These are phyloP conservation scores for Melanogrammus aeglefinus DNA, from an alignment of 2,797 vertebrate genomes.

Conservation along the genomic window DNA sequence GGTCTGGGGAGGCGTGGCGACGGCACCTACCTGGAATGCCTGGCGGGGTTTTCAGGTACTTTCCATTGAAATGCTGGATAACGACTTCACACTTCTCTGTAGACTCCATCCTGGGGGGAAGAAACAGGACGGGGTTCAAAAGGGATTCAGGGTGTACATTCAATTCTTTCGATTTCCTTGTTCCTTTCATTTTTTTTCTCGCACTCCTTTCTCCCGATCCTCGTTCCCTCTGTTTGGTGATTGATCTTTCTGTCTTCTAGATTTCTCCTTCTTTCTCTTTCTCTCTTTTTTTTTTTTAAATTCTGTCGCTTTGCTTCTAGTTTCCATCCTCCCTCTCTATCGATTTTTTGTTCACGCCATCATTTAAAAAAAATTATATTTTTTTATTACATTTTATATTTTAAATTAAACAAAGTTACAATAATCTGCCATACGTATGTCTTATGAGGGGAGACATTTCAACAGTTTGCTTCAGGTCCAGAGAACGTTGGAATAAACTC, in stretches of 20 bases:
- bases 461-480: too few species aligned
- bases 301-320: too few species aligned
- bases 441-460: too few species aligned
- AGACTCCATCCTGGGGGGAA: slow-evolving; percentile 89
- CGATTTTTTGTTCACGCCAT: too few species aligned
- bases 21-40: slow-evolving; percentile 89
- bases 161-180: neutral
- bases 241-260: too few species aligned
- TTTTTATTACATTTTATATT: neutral
- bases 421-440: too few species aligned
- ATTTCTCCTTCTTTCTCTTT: too few species aligned
- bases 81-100: slow-evolving; percentile 99
- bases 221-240: too few species aligned
- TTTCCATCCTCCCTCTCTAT: too few species aligned
- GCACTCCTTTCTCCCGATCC: neutral
- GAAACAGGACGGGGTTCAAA: neutral
- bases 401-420: neutral
- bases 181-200: neutral
- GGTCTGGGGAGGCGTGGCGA: too few species aligned
- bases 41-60: slow-evolving; percentile 96
- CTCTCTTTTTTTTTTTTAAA: too few species aligned
- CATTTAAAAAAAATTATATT: neutral
- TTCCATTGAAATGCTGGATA: slow-evolving; percentile 98
- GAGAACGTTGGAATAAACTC: neutral
- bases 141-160: neutral